Evolutionary conservation across 2,888 invertebrate species (phyloP).

Genomic region (Idaea straminata): DNA sequence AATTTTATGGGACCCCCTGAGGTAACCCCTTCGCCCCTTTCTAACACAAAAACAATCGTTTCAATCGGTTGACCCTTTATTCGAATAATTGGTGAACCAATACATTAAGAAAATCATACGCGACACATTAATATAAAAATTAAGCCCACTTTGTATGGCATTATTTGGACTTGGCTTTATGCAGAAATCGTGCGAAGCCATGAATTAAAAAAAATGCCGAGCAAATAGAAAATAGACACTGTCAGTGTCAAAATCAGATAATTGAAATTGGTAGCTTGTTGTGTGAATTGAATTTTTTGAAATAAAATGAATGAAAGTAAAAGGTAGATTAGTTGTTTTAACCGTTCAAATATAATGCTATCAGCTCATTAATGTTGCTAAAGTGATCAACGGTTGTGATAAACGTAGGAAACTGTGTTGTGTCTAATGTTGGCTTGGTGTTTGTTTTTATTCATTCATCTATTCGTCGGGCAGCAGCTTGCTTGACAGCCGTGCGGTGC

Average conservation of each 20-base stretch:
- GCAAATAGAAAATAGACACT: slow-evolving; percentile 1
- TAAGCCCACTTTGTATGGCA: too few species aligned
- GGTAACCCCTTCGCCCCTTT: too few species aligned
- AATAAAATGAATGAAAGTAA: slow-evolving; percentile 6
- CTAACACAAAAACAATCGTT: too few species aligned
- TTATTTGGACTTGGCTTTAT: background rate
- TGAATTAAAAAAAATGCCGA: background rate
- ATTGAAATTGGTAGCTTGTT: slow-evolving; percentile 3
- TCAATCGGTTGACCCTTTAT: too few species aligned
- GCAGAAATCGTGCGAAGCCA: background rate
- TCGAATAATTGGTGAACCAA: too few species aligned
- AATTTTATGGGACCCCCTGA: too few species aligned
- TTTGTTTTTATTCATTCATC: slow-evolving; percentile 23
- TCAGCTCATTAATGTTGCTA: background rate
- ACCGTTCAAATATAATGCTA: background rate
- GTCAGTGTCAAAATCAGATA: slow-evolving; percentile 6
- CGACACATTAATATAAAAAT: too few species aligned
- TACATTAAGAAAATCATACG: too few species aligned
- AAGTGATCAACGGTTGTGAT: background rate
- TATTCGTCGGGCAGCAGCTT: slow-evolving; percentile 31
- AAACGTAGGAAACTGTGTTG: slow-evolving; percentile 3
- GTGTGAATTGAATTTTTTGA: slow-evolving; percentile 5
- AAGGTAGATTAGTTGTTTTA: background rate
- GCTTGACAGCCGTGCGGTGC: slow-evolving; percentile 30
- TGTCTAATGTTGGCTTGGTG: slow-evolving; percentile 12